These are phyloP conservation scores for Eublepharis macularius DNA, from an alignment of 2,113 vertebrate genomes.

Conservation along the genomic window DNA sequence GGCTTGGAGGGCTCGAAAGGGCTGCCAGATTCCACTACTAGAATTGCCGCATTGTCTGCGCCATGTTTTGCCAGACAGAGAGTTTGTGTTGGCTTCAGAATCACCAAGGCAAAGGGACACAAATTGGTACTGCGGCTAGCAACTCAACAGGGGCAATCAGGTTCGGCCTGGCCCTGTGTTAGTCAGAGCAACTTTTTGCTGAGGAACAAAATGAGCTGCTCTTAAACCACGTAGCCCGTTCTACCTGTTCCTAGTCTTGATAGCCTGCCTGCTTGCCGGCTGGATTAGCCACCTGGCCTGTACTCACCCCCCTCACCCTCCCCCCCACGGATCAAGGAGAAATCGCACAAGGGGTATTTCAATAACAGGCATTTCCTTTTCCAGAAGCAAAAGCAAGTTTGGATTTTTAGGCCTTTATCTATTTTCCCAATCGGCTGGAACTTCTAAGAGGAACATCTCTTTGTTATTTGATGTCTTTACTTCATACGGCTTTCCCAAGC, in stretches of 20 bases:
- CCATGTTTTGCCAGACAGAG: no score
- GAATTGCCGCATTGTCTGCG: no score
- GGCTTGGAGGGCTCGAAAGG: background rate
- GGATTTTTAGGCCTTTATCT: background rate
- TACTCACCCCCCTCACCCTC: background rate
- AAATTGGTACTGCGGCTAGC: no score
- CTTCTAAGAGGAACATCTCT: rapidly evolving
- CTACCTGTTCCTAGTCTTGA: background rate
- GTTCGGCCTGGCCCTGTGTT: background rate
- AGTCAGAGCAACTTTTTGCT: background rate
- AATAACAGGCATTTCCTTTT: background rate
- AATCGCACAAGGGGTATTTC: background rate
- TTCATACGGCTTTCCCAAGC: rapidly evolving
- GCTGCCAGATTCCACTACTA: no score
- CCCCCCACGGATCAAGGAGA: no score
- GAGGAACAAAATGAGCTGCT: background rate
- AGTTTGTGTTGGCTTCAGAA: background rate
- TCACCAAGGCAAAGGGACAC: background rate
- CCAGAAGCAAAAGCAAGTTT: background rate
- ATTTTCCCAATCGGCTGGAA: background rate
- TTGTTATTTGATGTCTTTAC: rapidly evolving
- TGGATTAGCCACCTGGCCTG: background rate
- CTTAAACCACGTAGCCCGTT: no score
- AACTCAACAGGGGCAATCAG: background rate
- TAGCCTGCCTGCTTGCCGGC: background rate